Percentiles rank a stretch among this genome's conserved stretches.
phyloP scores from a whole-genome alignment of 2,113 vertebrate genomes.

The Perca flavescens region DNA sequence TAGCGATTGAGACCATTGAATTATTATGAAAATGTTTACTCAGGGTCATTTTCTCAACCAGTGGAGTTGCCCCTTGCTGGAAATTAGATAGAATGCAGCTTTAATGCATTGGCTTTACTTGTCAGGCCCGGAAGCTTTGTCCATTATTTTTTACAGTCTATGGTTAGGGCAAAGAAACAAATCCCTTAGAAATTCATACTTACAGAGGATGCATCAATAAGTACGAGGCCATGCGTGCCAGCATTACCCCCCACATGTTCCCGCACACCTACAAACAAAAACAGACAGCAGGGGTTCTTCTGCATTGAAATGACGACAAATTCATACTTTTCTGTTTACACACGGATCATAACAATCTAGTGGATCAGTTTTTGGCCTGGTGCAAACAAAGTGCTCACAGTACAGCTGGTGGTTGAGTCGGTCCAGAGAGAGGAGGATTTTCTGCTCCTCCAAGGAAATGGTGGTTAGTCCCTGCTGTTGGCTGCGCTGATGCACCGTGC shows the following conservation, averaged over 20 bases:
- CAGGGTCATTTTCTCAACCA: no score
- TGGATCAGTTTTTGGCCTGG: neutral
- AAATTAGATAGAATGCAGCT: no score
- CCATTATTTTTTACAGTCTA: no score
- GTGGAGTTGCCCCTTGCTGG: no score
- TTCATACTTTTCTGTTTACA: neutral
- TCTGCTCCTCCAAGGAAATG: slow-evolving; percentile 90
- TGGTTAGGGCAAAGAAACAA: neutral
- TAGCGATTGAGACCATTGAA: no score
- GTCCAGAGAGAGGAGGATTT: slow-evolving; percentile 89
- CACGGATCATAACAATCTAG: neutral
- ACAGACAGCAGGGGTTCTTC: neutral
- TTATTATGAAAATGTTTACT: no score
- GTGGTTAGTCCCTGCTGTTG: slow-evolving; percentile 57
- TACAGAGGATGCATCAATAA: slow-evolving; percentile 81
- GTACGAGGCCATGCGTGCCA: slow-evolving; percentile 75
- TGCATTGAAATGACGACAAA: neutral
- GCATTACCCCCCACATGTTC: slow-evolving; percentile 66
- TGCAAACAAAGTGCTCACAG: slow-evolving; percentile 81
- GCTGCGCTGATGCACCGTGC: slow-evolving; percentile 38
- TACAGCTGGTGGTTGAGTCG: slow-evolving; percentile 87
- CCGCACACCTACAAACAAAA: slow-evolving; percentile 84
- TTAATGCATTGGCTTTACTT: no score
- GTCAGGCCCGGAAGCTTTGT: no score
- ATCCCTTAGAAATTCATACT: slow-evolving; percentile 66